Conservation (phyloP, 2,797 vertebrate species). For the Todus mexicanus region DNA sequence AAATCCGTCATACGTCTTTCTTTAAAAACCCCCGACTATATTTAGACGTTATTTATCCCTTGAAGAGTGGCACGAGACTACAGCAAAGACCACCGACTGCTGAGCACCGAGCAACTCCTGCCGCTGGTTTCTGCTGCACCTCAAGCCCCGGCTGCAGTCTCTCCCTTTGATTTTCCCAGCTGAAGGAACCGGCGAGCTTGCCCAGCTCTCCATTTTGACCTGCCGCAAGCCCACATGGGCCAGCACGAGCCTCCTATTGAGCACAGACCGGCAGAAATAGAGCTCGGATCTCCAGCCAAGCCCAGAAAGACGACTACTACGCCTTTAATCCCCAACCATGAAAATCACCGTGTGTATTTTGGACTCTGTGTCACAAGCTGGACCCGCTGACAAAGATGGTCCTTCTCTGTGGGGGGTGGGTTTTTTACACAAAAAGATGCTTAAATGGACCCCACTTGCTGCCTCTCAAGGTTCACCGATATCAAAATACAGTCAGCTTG, state of each 20-base stretch:
- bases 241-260: not conserved
- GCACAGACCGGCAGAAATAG: not conserved
- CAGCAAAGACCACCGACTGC: not conserved
- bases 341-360: not conserved
- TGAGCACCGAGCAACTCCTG: not conserved
- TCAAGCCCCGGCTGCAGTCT: rapidly evolving
- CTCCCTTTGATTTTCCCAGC: not conserved
- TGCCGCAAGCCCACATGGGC: not conserved
- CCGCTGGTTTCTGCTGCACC: not conserved
- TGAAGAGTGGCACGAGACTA: rapidly evolving
- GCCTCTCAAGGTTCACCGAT: not conserved
- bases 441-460: not conserved
- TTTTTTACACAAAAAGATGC: not conserved
- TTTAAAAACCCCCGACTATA: not conserved
- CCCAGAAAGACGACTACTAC: not conserved
- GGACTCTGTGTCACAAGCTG: not conserved
- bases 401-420: not conserved
- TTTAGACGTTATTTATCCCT: not conserved
- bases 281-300: not conserved
- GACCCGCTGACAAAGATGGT: not conserved
- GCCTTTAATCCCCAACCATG: not conserved
- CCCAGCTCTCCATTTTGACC: not conserved
- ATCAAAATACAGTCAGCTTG: not conserved
- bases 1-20: not conserved
- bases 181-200: not conserved